Percentiles rank a stretch among this genome's conserved stretches.
phyloP scores from a whole-genome alignment of 1,140 invertebrate species.

The Eciton burchellii region DNA sequence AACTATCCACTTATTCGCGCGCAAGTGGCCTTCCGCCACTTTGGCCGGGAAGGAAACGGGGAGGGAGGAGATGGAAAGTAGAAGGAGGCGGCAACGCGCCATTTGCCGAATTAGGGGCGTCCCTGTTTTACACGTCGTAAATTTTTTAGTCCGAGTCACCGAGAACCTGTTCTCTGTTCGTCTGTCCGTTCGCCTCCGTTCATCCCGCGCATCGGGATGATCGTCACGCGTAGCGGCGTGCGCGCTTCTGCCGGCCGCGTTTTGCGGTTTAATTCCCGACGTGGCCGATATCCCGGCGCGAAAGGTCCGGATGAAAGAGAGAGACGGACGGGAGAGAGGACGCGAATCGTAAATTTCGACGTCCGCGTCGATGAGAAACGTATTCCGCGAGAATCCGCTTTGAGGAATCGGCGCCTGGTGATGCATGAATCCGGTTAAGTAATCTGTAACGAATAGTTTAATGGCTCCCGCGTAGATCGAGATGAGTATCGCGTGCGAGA shows the following conservation, averaged over 20 bases:
- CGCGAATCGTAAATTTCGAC: constrained; percentile 30
- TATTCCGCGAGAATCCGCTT: background rate
- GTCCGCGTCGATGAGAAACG: background rate
- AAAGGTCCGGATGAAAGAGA: constrained; percentile 31
- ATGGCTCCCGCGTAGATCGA: background rate
- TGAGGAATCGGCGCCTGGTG: background rate
- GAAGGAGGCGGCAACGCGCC: background rate
- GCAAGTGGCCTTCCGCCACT: constrained; percentile 35
- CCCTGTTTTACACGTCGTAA: constrained; percentile 50
- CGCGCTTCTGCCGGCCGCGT: background rate
- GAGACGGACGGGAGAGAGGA: background rate
- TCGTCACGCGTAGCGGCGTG: constrained; percentile 25
- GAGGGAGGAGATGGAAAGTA: too few species aligned
- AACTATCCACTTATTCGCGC: constrained; percentile 45
- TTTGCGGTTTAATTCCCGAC: constrained; percentile 53
- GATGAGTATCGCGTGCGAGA: constrained; percentile 18
- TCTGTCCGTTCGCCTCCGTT: too few species aligned
- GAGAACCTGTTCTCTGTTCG: too few species aligned
- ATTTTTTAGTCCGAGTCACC: constrained; percentile 43
- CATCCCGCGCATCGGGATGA: constrained; percentile 30
- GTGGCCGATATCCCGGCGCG: constrained; percentile 22
- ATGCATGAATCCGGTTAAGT: constrained; percentile 20
- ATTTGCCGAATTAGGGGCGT: constrained; percentile 15
- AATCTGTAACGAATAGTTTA: background rate
- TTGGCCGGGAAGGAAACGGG: background rate